Base-by-base conservation (phyloP, 2,113 vertebrate species). In the Synchiropus splendidus region DNA sequence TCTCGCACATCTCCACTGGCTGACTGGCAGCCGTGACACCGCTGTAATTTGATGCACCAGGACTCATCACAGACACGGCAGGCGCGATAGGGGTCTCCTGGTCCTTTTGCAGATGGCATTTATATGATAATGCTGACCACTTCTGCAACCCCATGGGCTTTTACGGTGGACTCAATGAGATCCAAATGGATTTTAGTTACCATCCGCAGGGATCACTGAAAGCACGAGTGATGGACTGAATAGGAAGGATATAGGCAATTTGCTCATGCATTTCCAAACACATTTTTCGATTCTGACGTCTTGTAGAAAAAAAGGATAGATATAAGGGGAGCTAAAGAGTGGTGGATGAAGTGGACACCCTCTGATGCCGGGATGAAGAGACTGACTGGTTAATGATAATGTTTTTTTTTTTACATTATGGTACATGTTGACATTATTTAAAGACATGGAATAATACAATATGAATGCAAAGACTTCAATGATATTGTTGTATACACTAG, bases 121-220 rank as follows among this genome's bases (percentile, higher is more conserved):
- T 77, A 74, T 76, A 78, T 78, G 77, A 77, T 80, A 67, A 78
- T 77, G 72, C 61, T 58, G 53, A 70, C 58, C 69, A 74, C 67
- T 77, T 69, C 48, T 51, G 72, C 52, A 73, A 58, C 65, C 57
- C 64, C 58, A 34, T 55, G 62, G 65, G 69, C 54, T 60, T 69
- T 65, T 56, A 66, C 55, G 61, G 66, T 55, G 68, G 54, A 77
- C 62, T 74, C 51, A 43, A 77, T 75, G 58, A 64, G 46, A 73
- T 59, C 70, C 61, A 61, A 75, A 75, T 70, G 67, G 64, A 61
- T 75, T 77, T 74, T 48, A 58, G 58, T 61, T 62, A 61, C 68
- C 54, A 66, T 69, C 67, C 69, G 67, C 64, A 57, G 61, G 49
- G 36, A 56, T 53, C 48, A 59, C 48, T 53, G 56, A 56, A 60